Conservation (phyloP, 2,797 vertebrate species). For the Galagoides demidoff region DNA sequence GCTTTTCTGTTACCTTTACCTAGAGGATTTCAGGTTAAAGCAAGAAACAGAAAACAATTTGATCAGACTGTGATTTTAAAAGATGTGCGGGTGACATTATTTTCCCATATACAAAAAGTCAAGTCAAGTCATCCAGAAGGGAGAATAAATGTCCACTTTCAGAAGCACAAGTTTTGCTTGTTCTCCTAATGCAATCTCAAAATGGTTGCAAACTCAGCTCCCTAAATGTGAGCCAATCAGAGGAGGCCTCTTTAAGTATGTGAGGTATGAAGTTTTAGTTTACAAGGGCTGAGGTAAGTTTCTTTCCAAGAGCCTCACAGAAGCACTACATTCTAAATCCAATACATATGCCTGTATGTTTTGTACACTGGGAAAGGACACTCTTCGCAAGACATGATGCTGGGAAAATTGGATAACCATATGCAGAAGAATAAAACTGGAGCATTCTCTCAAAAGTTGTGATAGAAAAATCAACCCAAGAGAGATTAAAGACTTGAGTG, state of each 20-base stretch:
- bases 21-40: constrained; percentile 30
- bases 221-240: constrained; percentile 66
- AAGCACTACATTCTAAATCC: constrained; percentile 79
- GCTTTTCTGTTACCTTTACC: constrained; percentile 17
- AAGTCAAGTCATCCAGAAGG: neutral
- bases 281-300: constrained; percentile 84
- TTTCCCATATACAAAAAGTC: neutral
- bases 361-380: neutral
- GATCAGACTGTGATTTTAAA: constrained; percentile 21
- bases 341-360: constrained; percentile 36
- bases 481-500: no score
- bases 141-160: constrained; percentile 6
- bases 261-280: constrained; percentile 84
- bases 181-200: constrained; percentile 70
- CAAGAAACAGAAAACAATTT: constrained; percentile 50
- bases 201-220: constrained; percentile 74
- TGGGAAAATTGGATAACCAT: no score
- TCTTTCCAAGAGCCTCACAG: constrained; percentile 78
- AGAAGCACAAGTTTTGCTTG: constrained; percentile 69
- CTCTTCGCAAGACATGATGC: no score
- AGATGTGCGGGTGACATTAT: neutral
- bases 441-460: no score
- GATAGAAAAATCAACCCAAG: no score
- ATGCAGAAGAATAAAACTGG: no score
- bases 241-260: constrained; percentile 74